These are phyloP conservation scores for Cirrhinus mrigala DNA, from an alignment of 2,797 vertebrate species.

Conservation along the genomic window DNA sequence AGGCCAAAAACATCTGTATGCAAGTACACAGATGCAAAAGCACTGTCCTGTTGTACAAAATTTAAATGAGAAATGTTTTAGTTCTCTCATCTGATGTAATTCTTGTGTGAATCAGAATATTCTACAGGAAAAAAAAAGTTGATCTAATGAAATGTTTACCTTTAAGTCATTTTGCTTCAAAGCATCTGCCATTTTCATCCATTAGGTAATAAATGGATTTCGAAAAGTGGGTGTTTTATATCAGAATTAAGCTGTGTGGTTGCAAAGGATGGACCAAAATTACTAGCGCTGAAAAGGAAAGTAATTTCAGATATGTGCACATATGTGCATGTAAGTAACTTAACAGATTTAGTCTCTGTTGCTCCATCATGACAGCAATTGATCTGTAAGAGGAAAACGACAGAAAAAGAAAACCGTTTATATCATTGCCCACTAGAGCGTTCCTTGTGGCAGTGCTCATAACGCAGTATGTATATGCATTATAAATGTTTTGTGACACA, in stretches of 20 bases:
- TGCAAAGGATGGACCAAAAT: neutral
- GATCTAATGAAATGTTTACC: neutral
- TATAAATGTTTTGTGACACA: neutral
- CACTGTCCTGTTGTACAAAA: neutral
- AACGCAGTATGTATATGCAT: neutral
- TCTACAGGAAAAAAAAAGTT: neutral
- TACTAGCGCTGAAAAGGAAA: neutral
- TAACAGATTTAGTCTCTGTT: neutral
- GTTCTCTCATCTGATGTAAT: neutral
- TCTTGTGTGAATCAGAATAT: neutral
- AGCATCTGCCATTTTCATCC: neutral
- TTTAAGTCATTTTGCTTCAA: neutral
- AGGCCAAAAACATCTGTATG: neutral
- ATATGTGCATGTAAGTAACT: neutral
- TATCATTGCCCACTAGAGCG: neutral
- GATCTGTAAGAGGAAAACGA: neutral
- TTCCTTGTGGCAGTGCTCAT: neutral
- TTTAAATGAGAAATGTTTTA: neutral
- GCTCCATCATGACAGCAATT: neutral
- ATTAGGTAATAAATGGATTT: neutral
- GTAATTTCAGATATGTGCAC: neutral
- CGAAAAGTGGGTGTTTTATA: neutral
- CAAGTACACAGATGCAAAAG: neutral
- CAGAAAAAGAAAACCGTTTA: neutral
- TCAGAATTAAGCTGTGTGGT: neutral